Percentiles rank a stretch among this genome's conserved stretches.
Evolutionary conservation across 2,797 vertebrate genomes (phyloP).

Genomic region (Clamator glandarius): DNA sequence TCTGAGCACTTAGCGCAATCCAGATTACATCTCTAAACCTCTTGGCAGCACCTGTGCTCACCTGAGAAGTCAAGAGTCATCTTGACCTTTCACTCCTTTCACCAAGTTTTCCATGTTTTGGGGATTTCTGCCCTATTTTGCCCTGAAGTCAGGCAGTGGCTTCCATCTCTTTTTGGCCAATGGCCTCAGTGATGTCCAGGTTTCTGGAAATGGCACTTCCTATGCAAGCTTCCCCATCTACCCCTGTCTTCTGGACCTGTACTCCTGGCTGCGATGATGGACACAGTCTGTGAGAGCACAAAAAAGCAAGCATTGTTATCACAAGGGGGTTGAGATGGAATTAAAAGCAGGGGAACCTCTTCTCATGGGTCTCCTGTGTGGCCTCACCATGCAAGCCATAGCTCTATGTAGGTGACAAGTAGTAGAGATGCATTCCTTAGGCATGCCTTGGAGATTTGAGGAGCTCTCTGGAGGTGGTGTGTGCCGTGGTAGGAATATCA

Average conservation of each 20-base stretch:
- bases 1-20: not conserved
- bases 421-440: not conserved
- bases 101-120: not conserved
- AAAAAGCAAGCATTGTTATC: fast-evolving
- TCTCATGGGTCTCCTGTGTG: fast-evolving
- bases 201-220: not conserved
- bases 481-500: not conserved
- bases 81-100: not conserved
- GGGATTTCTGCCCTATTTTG: not conserved
- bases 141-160: not conserved
- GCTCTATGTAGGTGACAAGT: not conserved
- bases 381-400: fast-evolving
- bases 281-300: not conserved
- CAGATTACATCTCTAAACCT: not conserved
- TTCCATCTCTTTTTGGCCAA: not conserved
- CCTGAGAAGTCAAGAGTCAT: not conserved
- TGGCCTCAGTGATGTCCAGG: fast-evolving
- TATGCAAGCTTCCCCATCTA: fast-evolving
- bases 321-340: not conserved
- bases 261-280: not conserved
- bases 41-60: fast-evolving
- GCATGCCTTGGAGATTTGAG: not conserved
- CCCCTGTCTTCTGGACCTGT: not conserved
- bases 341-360: not conserved
- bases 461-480: not conserved